These are phyloP conservation scores for Vanacampus margaritifer DNA, from an alignment of 2,113 vertebrate genomes.

Conservation along the genomic window DNA sequence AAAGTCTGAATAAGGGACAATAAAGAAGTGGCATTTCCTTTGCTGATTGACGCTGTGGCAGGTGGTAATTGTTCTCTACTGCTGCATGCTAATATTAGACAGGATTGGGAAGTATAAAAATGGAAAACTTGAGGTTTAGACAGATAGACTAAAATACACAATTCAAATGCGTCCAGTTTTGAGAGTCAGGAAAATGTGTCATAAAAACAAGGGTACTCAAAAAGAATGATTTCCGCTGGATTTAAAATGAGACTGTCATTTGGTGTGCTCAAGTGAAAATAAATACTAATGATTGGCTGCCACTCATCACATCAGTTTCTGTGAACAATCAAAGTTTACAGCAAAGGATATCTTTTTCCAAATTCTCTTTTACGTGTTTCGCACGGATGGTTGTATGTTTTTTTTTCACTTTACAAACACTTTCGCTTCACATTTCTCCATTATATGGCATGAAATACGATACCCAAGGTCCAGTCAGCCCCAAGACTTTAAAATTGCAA, in stretches of 20 bases:
- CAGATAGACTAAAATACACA: slow-evolving; percentile 11
- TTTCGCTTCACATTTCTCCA: background rate
- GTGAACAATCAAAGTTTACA: no score
- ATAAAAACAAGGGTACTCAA: background rate
- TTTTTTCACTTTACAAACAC: background rate
- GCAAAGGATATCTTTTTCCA: no score
- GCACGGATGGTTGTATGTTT: no score
- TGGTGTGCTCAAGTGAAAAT: slow-evolving; percentile 24
- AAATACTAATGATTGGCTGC: slow-evolving; percentile 32
- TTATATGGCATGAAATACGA: no score
- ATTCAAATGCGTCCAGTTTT: slow-evolving; percentile 17
- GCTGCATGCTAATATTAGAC: slow-evolving; percentile 19
- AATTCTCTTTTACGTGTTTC: background rate
- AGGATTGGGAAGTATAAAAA: slow-evolving; percentile 21
- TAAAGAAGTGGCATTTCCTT: slow-evolving; percentile 26
- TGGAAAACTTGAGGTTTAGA: background rate
- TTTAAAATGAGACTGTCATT: slow-evolving; percentile 21
- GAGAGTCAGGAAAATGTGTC: slow-evolving; percentile 9
- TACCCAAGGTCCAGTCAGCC: no score
- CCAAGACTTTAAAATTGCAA: no score
- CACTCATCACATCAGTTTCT: no score
- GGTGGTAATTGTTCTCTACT: slow-evolving; percentile 29
- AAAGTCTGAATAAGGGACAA: slow-evolving; percentile 4
- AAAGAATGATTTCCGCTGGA: slow-evolving; percentile 11
- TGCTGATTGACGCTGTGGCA: slow-evolving; percentile 33